Conservation (phyloP, 1,140 invertebrate genomes). For the Chlorops oryzae region DNA sequence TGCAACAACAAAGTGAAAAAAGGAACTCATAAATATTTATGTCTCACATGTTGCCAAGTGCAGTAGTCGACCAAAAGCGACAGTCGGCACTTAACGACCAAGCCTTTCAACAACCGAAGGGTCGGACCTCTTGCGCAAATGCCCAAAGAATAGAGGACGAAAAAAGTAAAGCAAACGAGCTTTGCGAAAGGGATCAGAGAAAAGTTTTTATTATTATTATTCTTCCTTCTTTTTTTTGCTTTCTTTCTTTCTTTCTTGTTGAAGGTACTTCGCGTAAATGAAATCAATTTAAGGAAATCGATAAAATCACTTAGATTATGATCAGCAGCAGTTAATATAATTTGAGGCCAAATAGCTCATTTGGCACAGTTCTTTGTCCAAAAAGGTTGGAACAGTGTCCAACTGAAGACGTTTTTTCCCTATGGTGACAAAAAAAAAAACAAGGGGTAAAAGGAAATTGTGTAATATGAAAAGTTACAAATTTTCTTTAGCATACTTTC, state of each 20-base stretch:
- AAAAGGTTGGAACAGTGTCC: slow-evolving; percentile 11
- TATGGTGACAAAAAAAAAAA: background rate
- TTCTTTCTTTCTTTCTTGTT: slow-evolving; percentile 3
- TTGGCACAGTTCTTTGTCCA: too few species aligned
- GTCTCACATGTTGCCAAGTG: too few species aligned
- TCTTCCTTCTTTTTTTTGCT: slow-evolving; percentile 8
- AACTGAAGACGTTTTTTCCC: background rate
- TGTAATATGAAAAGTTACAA: background rate
- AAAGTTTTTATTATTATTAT: too few species aligned
- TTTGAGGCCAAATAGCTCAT: too few species aligned
- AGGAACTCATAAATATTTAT: too few species aligned
- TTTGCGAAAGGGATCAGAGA: background rate
- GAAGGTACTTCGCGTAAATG: slow-evolving; percentile 10
- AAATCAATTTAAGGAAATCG: slow-evolving; percentile 13
- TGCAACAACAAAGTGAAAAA: too few species aligned
- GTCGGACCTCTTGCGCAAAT: background rate
- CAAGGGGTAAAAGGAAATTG: background rate
- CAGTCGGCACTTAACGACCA: too few species aligned
- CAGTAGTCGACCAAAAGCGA: too few species aligned
- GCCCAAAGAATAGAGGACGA: background rate
- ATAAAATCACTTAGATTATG: slow-evolving; percentile 15
- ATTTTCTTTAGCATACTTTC: too few species aligned
- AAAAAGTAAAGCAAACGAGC: background rate
- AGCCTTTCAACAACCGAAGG: background rate
- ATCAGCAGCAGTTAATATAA: too few species aligned